Percentiles rank a stretch among this genome's conserved stretches.
Conservation (phyloP, 2,888 invertebrate genomes). For the Stomorhina lunata region DNA sequence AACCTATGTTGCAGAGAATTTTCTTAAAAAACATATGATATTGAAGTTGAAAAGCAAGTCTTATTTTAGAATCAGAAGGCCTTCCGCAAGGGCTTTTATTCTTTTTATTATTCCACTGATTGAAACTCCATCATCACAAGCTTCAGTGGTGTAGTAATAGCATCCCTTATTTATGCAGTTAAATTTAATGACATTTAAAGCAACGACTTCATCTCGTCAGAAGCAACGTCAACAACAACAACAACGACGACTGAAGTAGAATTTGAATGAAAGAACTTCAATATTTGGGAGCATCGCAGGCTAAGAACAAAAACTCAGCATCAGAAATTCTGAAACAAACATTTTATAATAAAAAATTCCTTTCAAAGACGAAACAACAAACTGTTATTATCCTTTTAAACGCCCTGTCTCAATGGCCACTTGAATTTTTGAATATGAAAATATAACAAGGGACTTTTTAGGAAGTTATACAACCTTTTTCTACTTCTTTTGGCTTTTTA, state of each 20-base stretch:
- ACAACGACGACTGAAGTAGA: neutral
- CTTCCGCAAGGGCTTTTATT: no score
- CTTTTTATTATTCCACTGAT: no score
- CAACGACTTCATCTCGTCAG: conserved; percentile 36
- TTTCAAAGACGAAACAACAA: neutral
- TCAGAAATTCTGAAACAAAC: neutral
- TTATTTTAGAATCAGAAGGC: no score
- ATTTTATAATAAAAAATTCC: no score
- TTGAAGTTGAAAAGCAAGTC: no score
- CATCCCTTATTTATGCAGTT: conserved; percentile 53
- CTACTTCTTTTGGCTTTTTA: neutral
- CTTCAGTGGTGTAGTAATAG: neutral
- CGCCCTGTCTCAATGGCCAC: conserved; percentile 62
- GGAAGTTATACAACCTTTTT: conserved; percentile 20
- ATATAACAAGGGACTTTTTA: conserved; percentile 59
- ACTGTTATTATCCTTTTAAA: conserved; percentile 20
- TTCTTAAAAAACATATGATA: no score
- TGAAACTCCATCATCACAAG: conserved; percentile 16
- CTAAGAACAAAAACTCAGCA: neutral
- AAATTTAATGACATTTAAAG: conserved; percentile 54
- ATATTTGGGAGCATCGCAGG: conserved; percentile 24
- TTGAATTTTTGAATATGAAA: conserved; percentile 63
- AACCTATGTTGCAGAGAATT: no score
- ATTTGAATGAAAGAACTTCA: neutral
- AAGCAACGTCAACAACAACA: conserved; percentile 7